Conservation (phyloP, 2,797 vertebrate genomes). For the Pseudochirops cupreus region DNA sequence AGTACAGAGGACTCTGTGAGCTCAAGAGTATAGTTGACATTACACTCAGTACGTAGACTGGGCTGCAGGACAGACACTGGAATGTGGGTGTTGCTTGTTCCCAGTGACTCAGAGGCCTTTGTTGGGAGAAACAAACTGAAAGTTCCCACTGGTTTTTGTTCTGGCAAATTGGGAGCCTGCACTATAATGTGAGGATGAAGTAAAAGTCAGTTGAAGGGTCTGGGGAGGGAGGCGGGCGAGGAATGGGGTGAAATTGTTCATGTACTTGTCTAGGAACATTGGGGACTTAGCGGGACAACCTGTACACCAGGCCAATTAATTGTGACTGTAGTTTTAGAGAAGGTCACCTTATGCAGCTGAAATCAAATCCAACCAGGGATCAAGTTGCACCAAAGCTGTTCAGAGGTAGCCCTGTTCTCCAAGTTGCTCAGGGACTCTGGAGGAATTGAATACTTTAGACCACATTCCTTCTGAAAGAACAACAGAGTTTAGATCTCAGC, state of each 20-base stretch:
- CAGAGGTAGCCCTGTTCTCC: neutral
- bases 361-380: neutral
- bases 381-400: neutral
- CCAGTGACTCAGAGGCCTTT: neutral
- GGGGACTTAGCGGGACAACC: neutral
- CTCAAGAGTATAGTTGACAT: slow-evolving; percentile 13
- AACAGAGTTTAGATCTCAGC: slow-evolving; percentile 21
- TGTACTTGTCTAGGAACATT: neutral
- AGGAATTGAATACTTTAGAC: neutral
- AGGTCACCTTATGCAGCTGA: slow-evolving; percentile 17
- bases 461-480: neutral
- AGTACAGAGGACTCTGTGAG: neutral
- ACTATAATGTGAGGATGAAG: neutral
- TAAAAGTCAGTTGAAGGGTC: slow-evolving; percentile 21
- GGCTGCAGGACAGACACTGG: neutral
- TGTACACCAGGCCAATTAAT: slow-evolving; percentile 9
- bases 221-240: neutral
- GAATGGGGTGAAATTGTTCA: slow-evolving; percentile 6
- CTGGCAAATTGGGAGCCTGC: neutral
- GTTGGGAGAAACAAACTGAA: neutral
- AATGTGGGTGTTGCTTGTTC: neutral
- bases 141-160: slow-evolving; percentile 34
- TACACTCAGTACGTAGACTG: slow-evolving; percentile 7
- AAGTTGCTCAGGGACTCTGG: slow-evolving; percentile 6
- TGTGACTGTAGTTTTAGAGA: slow-evolving; percentile 30